Evolutionary conservation across 2,797 vertebrate species (phyloP).

Genomic region (Tokudaia muenninki): DNA sequence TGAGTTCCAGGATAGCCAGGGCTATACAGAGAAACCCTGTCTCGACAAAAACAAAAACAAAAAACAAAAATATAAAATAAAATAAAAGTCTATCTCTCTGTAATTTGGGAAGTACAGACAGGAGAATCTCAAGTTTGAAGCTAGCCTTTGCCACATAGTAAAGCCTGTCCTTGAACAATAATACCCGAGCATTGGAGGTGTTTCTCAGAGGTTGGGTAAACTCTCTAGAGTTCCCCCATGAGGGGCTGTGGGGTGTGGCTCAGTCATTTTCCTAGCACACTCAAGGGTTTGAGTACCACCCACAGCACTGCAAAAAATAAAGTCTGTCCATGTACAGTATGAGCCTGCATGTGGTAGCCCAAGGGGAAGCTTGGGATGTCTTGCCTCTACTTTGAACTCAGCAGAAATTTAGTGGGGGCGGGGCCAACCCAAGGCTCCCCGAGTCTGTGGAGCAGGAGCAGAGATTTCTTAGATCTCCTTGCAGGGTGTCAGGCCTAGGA

Average conservation of each 20-base stretch:
- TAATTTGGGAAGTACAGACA: not conserved
- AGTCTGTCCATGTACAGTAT: not conserved
- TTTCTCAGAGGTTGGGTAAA: not conserved
- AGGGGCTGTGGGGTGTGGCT: not conserved
- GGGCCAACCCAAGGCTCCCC: not conserved
- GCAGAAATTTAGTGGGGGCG: not conserved
- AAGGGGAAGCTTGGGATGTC: not conserved
- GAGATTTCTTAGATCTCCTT: not conserved
- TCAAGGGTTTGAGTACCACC: not conserved
- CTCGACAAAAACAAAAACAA: no score
- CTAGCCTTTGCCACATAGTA: not conserved
- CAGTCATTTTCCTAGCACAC: not conserved
- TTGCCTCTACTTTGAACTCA: not conserved
- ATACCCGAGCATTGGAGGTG: not conserved
- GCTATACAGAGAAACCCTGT: no score
- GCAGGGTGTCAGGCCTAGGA: not conserved
- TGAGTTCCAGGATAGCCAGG: no score
- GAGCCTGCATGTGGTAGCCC: fast-evolving
- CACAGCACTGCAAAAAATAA: not conserved
- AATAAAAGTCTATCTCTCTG: not conserved
- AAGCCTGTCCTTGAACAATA: not conserved
- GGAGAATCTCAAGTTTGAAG: not conserved
- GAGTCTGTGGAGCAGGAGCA: not conserved
- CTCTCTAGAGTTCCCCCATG: not conserved
- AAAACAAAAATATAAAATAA: no score